Evolutionary conservation across 1,140 invertebrate genomes (phyloP).

Genomic region (Drosophila funebris): DNA sequence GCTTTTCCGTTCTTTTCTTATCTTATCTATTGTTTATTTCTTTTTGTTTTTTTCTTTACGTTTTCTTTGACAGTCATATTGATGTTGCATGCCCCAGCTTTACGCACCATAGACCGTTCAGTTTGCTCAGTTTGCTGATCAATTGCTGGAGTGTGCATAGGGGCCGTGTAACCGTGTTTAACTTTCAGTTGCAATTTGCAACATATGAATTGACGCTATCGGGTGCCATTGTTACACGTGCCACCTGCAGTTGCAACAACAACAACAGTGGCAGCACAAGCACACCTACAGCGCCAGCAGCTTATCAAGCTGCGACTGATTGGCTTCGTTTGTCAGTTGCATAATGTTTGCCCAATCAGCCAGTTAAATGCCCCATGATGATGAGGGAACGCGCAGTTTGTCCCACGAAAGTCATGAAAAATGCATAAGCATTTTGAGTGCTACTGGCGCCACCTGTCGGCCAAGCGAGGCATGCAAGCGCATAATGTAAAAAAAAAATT

Average conservation of each 20-base stretch:
- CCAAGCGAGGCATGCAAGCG: neutral
- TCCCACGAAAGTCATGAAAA: neutral
- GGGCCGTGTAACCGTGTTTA: neutral
- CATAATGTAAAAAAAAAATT: no score
- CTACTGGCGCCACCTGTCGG: conserved; percentile 7
- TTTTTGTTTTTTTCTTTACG: neutral
- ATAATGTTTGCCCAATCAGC: conserved; percentile 39
- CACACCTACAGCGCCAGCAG: neutral
- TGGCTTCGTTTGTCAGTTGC: conserved; percentile 38
- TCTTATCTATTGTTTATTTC: no score
- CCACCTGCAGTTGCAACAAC: neutral
- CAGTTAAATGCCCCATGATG: neutral
- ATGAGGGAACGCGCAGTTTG: neutral
- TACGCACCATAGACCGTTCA: neutral
- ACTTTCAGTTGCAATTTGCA: neutral
- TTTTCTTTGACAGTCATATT: neutral
- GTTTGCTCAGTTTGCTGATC: neutral
- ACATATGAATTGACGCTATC: neutral
- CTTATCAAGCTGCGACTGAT: conserved; percentile 29
- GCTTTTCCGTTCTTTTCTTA: no score
- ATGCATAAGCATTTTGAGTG: neutral
- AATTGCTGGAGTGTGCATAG: neutral
- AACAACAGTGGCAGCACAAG: no score
- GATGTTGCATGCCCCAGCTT: neutral
- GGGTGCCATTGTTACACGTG: neutral